Conservation (phyloP, 2,797 vertebrate species). For the Myotis findleyi region DNA sequence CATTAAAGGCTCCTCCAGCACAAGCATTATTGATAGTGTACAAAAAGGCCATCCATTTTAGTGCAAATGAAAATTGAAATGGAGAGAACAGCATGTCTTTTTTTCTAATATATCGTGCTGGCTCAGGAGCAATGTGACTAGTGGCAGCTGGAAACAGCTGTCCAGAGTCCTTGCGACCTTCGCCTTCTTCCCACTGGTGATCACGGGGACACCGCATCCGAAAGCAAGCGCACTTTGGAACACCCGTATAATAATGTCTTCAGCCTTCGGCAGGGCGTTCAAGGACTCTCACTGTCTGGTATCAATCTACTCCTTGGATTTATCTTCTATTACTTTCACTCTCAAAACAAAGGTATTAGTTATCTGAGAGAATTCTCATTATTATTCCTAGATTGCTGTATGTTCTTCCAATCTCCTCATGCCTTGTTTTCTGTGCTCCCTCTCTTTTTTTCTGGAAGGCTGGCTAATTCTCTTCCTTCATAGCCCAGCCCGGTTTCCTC, state of each 20-base stretch:
- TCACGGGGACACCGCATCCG: background rate
- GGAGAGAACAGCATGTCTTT: constrained; percentile 68
- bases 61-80: constrained; percentile 80
- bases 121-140: constrained; percentile 3
- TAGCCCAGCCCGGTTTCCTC: background rate
- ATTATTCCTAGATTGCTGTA: background rate
- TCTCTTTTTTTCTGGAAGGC: background rate
- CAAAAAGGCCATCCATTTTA: constrained; percentile 77
- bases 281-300: background rate
- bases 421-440: background rate
- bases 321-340: background rate
- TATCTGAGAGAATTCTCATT: constrained; percentile 25
- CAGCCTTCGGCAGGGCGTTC: background rate
- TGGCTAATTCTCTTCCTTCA: background rate
- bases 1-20: constrained; percentile 73
- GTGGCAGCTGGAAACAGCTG: constrained; percentile 43
- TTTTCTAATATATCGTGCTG: constrained; percentile 58
- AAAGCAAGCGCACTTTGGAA: background rate
- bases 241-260: background rate
- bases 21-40: constrained; percentile 78
- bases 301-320: background rate
- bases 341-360: background rate
- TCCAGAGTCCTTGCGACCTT: constrained; percentile 50
- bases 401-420: background rate
- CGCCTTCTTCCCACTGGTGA: background rate